These are phyloP conservation scores for Oreonectes daqikongensis DNA, from an alignment of 2,797 vertebrate genomes.

Conservation along the genomic window DNA sequence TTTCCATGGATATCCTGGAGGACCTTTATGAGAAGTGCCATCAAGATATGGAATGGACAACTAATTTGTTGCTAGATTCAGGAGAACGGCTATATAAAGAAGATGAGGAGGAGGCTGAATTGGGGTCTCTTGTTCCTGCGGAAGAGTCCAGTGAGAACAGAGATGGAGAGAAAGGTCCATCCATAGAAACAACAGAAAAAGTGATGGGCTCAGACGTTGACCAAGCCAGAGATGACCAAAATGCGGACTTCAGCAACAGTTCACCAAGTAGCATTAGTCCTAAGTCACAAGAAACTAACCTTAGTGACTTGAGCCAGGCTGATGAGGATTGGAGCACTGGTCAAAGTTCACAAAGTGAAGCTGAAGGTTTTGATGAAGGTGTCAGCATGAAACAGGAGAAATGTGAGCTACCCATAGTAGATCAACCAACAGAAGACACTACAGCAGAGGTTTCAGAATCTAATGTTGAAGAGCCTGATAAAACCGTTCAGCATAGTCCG, in stretches of 20 bases:
- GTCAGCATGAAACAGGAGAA: background rate
- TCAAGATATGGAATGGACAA: slow-evolving; percentile 93
- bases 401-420: slow-evolving; percentile 13
- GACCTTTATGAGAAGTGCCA: slow-evolving; percentile 96
- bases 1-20: slow-evolving; percentile 88
- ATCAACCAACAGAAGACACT: slow-evolving; percentile 13
- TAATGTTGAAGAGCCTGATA: slow-evolving; percentile 20
- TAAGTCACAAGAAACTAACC: slow-evolving; percentile 30
- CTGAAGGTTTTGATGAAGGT: slow-evolving; percentile 12
- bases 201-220: background rate
- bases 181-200: background rate
- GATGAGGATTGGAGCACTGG: slow-evolving; percentile 11
- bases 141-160: slow-evolving; percentile 2
- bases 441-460: background rate
- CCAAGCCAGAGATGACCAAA: background rate
- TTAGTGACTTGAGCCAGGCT: slow-evolving; percentile 19
- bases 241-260: background rate
- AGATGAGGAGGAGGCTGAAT: slow-evolving; percentile 36
- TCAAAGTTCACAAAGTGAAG: slow-evolving; percentile 24
- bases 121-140: background rate
- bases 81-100: slow-evolving; percentile 85
- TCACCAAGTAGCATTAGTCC: slow-evolving; percentile 12
- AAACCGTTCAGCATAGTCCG: background rate
- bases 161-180: background rate
- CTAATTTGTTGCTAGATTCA: slow-evolving; percentile 93